These are phyloP conservation scores for Agrotis exclamationis DNA, from an alignment of 2,888 invertebrate genomes.

Conservation along the genomic window DNA sequence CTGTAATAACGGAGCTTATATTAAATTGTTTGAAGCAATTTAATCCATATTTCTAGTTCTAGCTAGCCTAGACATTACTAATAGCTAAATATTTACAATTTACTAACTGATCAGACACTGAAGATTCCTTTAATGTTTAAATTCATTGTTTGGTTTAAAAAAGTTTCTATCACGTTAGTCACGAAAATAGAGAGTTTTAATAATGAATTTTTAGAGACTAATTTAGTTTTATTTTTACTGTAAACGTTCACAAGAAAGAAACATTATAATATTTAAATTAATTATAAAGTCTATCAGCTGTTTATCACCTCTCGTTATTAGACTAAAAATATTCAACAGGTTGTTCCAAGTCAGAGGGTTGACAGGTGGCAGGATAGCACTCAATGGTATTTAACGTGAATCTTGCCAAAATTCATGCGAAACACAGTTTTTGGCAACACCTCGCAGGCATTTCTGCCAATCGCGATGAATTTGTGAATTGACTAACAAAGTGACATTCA, in stretches of 20 bases:
- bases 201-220: no score
- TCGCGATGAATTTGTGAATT: background rate
- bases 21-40: background rate
- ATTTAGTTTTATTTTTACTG: background rate
- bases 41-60: background rate
- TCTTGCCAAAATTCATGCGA: conserved; percentile 18
- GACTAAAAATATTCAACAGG: conserved; percentile 42
- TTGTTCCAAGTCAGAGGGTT: conserved; percentile 8
- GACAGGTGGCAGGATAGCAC: background rate
- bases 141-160: background rate
- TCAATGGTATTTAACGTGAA: background rate
- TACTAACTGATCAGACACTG: background rate
- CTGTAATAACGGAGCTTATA: background rate
- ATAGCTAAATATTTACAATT: background rate
- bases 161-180: no score
- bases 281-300: conserved; percentile 8
- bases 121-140: no score
- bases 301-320: conserved; percentile 16
- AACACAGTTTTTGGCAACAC: conserved; percentile 13
- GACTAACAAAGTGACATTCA: background rate
- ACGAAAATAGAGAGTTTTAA: no score
- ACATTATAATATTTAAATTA: conserved; percentile 6
- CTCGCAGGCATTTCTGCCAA: background rate
- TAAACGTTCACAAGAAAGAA: background rate
- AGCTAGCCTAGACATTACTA: background rate